Base-by-base conservation (phyloP, 2,113 vertebrate genomes). In the Neogale vison region DNA sequence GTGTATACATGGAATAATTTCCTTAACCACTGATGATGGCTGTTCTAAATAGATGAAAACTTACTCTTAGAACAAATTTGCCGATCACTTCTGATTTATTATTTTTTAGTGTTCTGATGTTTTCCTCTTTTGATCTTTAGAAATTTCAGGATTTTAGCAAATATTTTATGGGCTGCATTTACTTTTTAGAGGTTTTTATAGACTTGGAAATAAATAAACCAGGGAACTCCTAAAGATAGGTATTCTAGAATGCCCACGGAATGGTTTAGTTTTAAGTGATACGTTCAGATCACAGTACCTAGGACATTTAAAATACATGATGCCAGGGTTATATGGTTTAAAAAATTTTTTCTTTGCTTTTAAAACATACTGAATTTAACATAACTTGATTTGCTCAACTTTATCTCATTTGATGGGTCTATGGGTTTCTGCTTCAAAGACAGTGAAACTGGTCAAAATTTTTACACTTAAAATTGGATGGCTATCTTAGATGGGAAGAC, bases 391-490 rank as follows among this genome's bases (percentile, higher is more conserved):
- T 86, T 96, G 18, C 4, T 63, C 34, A 90, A 29, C 10, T 93
- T 82, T 76, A 87, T 34, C 91, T 77, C 26, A 87, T 55, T 87
- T 91, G 50, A 26, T 77, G n/a, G 29, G 0, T 52, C 21, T 79
- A 13, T 83, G 59, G 87, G n/a, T 63, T 94, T 76, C 57, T 91
- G 15, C 89, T 90, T 94, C 82, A 88, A 95, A 96, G 34, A 71
- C n/a, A 71, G 63, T 76, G 67, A 83, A 88, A 88, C 52, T 29
- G 57, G 39, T 93, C 65, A 93, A 86, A 42, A n/a, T 39, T 90
- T 47, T 67, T 93, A 83, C 2, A 13, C 29, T 77, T 88, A 34
- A 77, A 34, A 77, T 79, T 63, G n/a, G 24, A 31, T 71, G 5
- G 59, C 7, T 3, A 71, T 42, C 42, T 10, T 34, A 61, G 15